Evolutionary conservation across 2,888 invertebrate genomes (phyloP), one percentile per base, ranked within the genome.

Genomic region (Thera britannica): DNA sequence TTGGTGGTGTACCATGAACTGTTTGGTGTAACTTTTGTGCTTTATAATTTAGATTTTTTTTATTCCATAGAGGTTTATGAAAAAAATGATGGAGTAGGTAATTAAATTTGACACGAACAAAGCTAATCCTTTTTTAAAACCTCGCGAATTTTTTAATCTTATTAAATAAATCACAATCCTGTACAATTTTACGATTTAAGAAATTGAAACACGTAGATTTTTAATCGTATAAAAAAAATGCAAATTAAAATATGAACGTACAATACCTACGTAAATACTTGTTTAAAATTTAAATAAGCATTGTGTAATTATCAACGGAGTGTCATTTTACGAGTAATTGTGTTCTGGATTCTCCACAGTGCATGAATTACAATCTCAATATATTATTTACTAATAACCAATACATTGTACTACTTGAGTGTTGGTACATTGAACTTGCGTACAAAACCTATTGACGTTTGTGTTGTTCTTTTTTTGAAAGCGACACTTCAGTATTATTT

Each of bases 321-420:
- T 79, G 76, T 74, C 74, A 76, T 82, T 78, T 78, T 80, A 23
- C 23, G 23, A 23, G 23, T 23, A 81, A 82, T 80, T 76, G 79
- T 52, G 34, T 62, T 64, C 57, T 60, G 70, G 58, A 67, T 71
- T 65, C 62, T 55, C n/a, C 75, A 71, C 72, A 70, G 75, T 73
- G 73, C 75, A 77, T 77, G 74, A 73, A 77, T 77, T 72, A 78
- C 57, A 77, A 76, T 75, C 71, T 72, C 44, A 46, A 46, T 8
- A 46, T 9, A 9, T 8, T 46, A 8, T 44, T 5, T 44, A 46
- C 54, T 23, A 44, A 63, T 63, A 63, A 11, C 41, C 9, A 38
- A 64, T 44, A 48, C 9, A 52, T 23, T 57, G 7, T 63, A 4
- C 44, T 44, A n/a, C 51, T 2, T 41, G 8, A 58, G 41, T 44